These are phyloP conservation scores for Tholera decimalis DNA, from an alignment of 2,888 invertebrate species.

Conservation along the genomic window DNA sequence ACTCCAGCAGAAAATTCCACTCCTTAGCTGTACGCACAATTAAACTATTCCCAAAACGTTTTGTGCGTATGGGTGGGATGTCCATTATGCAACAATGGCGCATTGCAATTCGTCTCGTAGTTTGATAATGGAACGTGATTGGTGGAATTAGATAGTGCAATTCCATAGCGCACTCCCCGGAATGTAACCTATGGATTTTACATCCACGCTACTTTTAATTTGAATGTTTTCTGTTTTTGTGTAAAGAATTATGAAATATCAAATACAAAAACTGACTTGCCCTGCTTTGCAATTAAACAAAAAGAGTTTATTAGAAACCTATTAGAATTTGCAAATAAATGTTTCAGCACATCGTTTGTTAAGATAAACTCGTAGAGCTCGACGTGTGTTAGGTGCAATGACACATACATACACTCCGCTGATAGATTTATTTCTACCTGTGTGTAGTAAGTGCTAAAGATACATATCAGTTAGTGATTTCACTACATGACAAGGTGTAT, in stretches of 20 bases:
- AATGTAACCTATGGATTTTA: too few relatives aligned
- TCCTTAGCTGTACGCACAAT: too few relatives aligned
- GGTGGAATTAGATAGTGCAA: too few relatives aligned
- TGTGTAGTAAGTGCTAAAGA: slow-evolving; percentile 12
- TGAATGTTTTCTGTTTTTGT: too few relatives aligned
- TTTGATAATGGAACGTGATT: too few relatives aligned
- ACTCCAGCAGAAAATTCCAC: too few relatives aligned
- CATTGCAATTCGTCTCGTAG: too few relatives aligned
- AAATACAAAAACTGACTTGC: background rate
- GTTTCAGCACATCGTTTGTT: background rate
- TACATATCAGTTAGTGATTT: slow-evolving; percentile 2
- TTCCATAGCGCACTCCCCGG: too few relatives aligned
- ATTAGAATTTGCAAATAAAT: background rate
- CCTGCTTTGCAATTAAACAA: background rate
- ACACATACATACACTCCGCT: background rate
- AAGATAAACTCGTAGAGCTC: background rate
- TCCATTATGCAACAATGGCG: too few relatives aligned
- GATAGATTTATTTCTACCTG: slow-evolving; percentile 7
- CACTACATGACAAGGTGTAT: slow-evolving; percentile 9
- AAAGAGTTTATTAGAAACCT: background rate
- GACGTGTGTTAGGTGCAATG: background rate
- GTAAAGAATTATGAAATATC: background rate
- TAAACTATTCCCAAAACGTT: too few relatives aligned
- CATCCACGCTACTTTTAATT: background rate
- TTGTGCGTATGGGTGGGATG: too few relatives aligned